Percentiles rank a stretch among this genome's conserved stretches.
Conservation (phyloP, 2,113 vertebrate genomes). For the Gallinago paraguaiae region DNA sequence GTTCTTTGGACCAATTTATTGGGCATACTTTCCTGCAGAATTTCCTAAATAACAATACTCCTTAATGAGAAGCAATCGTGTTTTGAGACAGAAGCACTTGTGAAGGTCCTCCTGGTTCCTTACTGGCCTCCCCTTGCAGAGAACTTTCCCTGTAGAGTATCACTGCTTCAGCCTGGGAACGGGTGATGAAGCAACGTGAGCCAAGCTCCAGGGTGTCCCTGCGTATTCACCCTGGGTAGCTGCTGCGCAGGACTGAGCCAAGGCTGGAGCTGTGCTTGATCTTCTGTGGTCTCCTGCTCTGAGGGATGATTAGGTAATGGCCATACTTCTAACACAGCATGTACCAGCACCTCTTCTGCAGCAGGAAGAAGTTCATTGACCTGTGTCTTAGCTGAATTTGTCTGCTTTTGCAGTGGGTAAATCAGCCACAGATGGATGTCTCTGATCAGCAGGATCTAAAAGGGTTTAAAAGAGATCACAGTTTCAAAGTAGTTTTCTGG, state of each 20-base stretch:
- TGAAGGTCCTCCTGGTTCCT: neutral
- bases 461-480: neutral
- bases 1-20: neutral
- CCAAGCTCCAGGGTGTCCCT: rapidly evolving
- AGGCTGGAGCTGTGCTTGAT: neutral
- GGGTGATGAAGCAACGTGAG: neutral
- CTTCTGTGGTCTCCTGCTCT: neutral
- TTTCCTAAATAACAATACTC: neutral
- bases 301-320: too few relatives aligned
- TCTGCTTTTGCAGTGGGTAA: neutral
- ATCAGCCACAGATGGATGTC: neutral
- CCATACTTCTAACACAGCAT: rapidly evolving
- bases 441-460: neutral
- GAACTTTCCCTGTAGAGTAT: neutral
- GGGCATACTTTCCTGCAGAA: neutral
- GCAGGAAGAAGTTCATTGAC: neutral
- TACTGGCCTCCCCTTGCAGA: neutral
- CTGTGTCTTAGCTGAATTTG: neutral
- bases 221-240: neutral
- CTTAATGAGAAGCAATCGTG: neutral
- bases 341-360: neutral
- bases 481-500: neutral
- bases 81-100: neutral
- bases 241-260: neutral
- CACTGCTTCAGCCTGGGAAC: neutral